These are phyloP conservation scores for Aphidoletes aphidimyza DNA, from an alignment of 2,888 invertebrate genomes.

Conservation along the genomic window DNA sequence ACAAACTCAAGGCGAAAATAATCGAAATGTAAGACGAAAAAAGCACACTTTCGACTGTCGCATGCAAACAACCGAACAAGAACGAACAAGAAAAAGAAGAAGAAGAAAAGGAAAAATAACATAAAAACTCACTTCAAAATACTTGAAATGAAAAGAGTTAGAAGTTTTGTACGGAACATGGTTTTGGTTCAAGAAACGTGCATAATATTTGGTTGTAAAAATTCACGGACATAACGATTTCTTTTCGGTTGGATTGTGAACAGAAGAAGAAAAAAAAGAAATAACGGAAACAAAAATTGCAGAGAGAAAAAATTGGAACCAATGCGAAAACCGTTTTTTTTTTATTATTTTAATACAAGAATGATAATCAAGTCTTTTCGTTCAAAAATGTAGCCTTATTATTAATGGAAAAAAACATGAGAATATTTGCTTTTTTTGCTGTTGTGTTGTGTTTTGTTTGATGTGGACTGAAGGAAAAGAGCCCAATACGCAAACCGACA, in stretches of 20 bases:
- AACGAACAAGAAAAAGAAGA: too few relatives aligned
- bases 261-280: neutral
- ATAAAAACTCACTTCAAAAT: too few relatives aligned
- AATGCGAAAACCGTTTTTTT: neutral
- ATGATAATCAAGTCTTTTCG: slow-evolving; percentile 28
- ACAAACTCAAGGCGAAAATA: too few relatives aligned
- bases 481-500: neutral
- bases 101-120: too few relatives aligned
- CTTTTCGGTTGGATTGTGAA: neutral
- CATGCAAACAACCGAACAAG: too few relatives aligned
- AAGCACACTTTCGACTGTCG: too few relatives aligned
- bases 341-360: neutral
- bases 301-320: neutral
- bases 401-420: slow-evolving; percentile 6
- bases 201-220: neutral
- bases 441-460: too few relatives aligned
- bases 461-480: neutral
- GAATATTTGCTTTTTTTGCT: too few relatives aligned
- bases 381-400: neutral
- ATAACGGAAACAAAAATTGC: neutral
- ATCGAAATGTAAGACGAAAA: too few relatives aligned
- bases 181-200: slow-evolving; percentile 17
- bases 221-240: neutral
- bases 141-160: neutral
- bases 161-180: neutral